Base-by-base conservation (phyloP, 2,888 invertebrate genomes). In the Rotaria macrura region DNA sequence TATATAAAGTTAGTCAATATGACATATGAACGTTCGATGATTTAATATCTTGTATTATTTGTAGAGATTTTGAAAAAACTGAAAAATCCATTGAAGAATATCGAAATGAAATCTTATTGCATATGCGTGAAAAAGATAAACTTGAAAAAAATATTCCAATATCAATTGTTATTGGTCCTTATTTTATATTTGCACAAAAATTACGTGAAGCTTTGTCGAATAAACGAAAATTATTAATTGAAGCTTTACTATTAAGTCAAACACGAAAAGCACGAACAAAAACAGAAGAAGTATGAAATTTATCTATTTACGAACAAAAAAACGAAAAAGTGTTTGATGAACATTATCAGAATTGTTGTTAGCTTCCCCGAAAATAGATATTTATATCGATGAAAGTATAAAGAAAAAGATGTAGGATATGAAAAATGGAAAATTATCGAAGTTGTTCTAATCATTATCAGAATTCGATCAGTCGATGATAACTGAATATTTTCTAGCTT, bases 101-200 rank as follows among this genome's bases (percentile, higher is more conserved):
- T 0, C 93, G 93, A 87, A 93, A 94, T 25, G 94, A 95, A 88
- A 93, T 95, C 0, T 92, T 94, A 83, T 92, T 92, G 88, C 91
- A 91, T 85, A 94, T 95, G 85, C 92, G 93, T 87, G 93, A 93
- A 84, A 93, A 93, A 85, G 94, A 93, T 88, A 91, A 93, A 55
- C 89, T 95, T 0, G 94, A 95, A 85, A 90, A 90, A 85, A 93
- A 93, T 0, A 89, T 96, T 85, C 96, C 96, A 0, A 92, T 93
- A 47, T 92, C 89, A 84, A 94, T 96, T 87, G 91, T 92, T 83
- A 95, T 96, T 85, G 95, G 95, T 0, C 94, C 95, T 0, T 96
- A 94, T 90, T 90, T 92, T 7, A 90, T 96, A 34, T 93, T 93
- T 87, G 93, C 94, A 0, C 94, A 94, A 25, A 92, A 92, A 0